These are phyloP conservation scores for Carlito syrichta DNA, from an alignment of 2,113 vertebrate species.

Conservation along the genomic window DNA sequence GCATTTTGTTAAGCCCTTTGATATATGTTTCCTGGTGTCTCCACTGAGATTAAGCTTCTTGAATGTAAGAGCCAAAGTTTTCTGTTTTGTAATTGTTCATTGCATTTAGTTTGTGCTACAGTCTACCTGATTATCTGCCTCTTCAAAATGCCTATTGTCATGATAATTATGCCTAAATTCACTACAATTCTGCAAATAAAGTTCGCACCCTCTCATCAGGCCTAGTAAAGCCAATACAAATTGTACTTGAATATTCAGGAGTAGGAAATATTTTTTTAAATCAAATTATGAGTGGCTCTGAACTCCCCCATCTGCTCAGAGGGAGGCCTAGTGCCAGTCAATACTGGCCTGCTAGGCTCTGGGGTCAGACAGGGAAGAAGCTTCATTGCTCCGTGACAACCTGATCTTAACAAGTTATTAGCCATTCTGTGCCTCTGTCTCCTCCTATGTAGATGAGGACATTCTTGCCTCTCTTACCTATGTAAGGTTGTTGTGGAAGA, in stretches of 20 bases:
- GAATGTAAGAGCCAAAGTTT: neutral
- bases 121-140: neutral
- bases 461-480: neutral
- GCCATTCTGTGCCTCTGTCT: neutral
- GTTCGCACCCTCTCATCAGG: neutral
- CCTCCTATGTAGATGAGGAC: neutral
- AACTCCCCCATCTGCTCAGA: neutral
- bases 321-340: neutral
- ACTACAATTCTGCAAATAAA: neutral
- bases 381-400: accelerated
- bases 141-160: neutral
- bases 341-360: too few relatives aligned
- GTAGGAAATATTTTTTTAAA: neutral
- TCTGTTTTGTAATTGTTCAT: conserved; percentile 32
- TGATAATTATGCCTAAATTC: neutral
- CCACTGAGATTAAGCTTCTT: conserved; percentile 20
- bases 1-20: conserved; percentile 14
- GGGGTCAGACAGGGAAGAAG: neutral
- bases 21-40: conserved; percentile 4
- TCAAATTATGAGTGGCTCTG: neutral
- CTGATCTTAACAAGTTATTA: neutral
- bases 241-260: neutral
- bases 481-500: neutral
- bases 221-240: neutral
- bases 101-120: neutral